These are phyloP conservation scores for Pachyseris speciosa DNA, from an alignment of 64 coral and sea anemone genomes.

Conservation along the genomic window DNA sequence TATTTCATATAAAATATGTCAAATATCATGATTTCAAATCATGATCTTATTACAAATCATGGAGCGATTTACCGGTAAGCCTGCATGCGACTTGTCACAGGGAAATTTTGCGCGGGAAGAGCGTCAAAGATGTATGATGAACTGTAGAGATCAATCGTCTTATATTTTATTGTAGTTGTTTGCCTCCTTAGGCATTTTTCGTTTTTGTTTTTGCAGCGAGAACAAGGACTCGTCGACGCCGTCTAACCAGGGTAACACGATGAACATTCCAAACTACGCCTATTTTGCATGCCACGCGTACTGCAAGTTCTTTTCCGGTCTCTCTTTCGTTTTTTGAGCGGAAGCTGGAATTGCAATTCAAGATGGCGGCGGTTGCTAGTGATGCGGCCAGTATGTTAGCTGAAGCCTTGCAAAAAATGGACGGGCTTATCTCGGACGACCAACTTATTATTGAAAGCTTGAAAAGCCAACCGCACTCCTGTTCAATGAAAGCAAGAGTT, in stretches of 20 bases:
- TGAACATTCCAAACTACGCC: slow-evolving; percentile 6
- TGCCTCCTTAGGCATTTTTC: too few species aligned
- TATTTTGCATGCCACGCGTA: slow-evolving; percentile 10
- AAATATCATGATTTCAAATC: too few species aligned
- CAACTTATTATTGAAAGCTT: slow-evolving; percentile 89
- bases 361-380: slow-evolving; percentile 90
- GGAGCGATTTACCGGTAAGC: too few species aligned
- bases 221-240: neutral
- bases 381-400: slow-evolving; percentile 92
- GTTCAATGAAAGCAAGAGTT: slow-evolving; percentile 58
- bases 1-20: too few species aligned
- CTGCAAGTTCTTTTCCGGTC: slow-evolving; percentile 34
- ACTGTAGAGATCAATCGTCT: too few species aligned
- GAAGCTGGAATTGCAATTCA: slow-evolving; percentile 30
- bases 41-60: too few species aligned
- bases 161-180: too few species aligned
- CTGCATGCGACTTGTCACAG: too few species aligned
- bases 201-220: too few species aligned
- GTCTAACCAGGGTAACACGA: neutral
- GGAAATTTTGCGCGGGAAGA: too few species aligned
- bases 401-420: slow-evolving; percentile 96
- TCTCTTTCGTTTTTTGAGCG: neutral
- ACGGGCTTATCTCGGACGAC: slow-evolving; percentile 89
- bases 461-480: slow-evolving; percentile 48
- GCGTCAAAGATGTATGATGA: too few species aligned